Conservation (phyloP, 2,113 vertebrate genomes). For the Spermophilus dauricus region DNA sequence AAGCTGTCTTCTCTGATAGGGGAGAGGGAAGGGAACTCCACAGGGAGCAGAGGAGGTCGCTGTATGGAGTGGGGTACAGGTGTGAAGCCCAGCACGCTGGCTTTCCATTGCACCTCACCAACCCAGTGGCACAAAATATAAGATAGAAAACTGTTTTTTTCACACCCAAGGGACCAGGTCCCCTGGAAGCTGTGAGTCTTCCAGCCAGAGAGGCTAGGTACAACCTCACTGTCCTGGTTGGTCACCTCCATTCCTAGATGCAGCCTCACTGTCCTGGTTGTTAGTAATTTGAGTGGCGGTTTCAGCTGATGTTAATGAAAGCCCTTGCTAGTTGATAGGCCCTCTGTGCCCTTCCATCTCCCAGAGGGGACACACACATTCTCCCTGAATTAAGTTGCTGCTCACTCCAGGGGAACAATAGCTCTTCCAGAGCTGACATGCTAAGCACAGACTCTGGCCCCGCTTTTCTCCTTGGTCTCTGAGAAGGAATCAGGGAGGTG, state of each 20-base stretch:
- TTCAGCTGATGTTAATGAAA: slow-evolving; percentile 71
- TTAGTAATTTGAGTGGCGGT: neutral
- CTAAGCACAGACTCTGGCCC: slow-evolving; percentile 28
- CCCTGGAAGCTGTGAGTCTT: slow-evolving; percentile 54
- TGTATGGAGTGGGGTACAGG: neutral
- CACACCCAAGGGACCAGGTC: neutral
- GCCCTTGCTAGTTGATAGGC: slow-evolving; percentile 62
- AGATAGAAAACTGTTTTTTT: neutral
- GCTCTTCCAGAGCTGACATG: slow-evolving; percentile 59
- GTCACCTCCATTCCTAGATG: too few relatives aligned
- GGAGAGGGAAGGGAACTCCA: neutral
- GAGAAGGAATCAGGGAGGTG: neutral
- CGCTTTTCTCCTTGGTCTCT: slow-evolving; percentile 56
- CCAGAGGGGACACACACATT: neutral
- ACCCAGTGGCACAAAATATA: neutral
- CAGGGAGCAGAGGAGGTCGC: neutral
- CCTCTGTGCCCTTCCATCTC: slow-evolving; percentile 65
- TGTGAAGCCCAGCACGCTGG: neutral
- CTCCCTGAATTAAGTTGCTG: neutral
- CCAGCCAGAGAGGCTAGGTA: slow-evolving; percentile 23
- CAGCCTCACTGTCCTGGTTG: too few relatives aligned
- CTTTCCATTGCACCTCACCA: neutral
- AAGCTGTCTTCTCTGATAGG: neutral
- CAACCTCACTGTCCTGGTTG: too few relatives aligned
- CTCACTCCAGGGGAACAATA: slow-evolving; percentile 53